Base-by-base conservation (phyloP, 2,797 vertebrate genomes). In the Pangasius djambal region DNA sequence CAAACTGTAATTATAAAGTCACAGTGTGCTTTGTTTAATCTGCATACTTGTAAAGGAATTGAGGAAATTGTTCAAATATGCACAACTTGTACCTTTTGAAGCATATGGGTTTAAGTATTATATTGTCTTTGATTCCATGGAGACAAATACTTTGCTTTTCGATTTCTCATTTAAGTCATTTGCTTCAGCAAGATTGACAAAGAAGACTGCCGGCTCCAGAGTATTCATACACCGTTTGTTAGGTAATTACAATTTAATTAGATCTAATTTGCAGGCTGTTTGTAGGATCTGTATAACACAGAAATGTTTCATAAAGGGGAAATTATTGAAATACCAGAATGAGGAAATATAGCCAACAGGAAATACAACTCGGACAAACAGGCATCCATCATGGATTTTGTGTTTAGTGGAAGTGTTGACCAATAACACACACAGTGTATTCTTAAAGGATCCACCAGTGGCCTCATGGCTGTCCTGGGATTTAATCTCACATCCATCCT, bases 221-320 rank as follows among this genome's bases (percentile, higher is more conserved):
- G 86, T 37, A 50, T 89, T 84, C 90, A 91, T 81, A 88, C 84
- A 57, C 75, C 40, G 86, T 88, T 85, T 86, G 70, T 77, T 79
- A 82, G 72, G 88, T 89, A 75, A 88, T 91, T 89, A 85, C 59
- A 89, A 59, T 88, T 79, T 13, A 84, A 89, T 89, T 89, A 52
- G 79, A 74, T 40, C 12, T 40, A 79, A 83, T 83, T 88, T 86
- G 88, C 55, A 70, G 85, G 61, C 61, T 16, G 65, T 82, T 69
- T 83, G 85, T 65, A 72, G 44, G 10, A 84, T 50, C 50, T 69
- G 69, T 57, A 44, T 25, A 74, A 86, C 50, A 84, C 74, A 61
- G 57, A 83, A 83, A 83, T 74, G 70, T 61, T 88, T 84, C 3
- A 59, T 67, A 31, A n/a, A 59, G 22, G 48, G 59, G 15, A 89